Percentiles rank a stretch among this genome's conserved stretches.
These are phyloP conservation scores for Aviceda cuculoides DNA, from an alignment of 2,797 vertebrate genomes.

Conservation along the genomic window DNA sequence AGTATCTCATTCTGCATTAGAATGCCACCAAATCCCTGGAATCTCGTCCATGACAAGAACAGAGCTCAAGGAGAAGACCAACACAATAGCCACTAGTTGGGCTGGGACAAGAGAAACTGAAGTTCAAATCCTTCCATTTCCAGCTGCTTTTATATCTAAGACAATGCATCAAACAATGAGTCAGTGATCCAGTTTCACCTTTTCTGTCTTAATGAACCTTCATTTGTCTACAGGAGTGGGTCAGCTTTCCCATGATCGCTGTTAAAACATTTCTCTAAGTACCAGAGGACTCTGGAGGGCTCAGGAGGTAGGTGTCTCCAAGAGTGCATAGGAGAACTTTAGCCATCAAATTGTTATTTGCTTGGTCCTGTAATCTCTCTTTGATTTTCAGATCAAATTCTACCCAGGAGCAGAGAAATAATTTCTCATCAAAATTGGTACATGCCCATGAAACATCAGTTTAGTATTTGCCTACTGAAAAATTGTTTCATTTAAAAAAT, in stretches of 20 bases:
- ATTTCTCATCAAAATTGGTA: neutral
- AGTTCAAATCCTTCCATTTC: neutral
- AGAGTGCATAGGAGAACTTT: neutral
- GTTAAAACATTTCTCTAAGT: neutral
- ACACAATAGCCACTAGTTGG: neutral
- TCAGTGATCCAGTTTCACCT: neutral
- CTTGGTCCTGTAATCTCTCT: neutral
- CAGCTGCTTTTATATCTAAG: neutral
- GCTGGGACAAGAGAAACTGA: neutral
- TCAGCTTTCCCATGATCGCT: neutral
- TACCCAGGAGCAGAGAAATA: neutral
- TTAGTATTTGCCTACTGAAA: neutral
- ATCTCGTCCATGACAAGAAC: neutral
- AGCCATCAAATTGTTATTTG: neutral
- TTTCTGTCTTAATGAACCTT: neutral
- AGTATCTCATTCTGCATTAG: neutral
- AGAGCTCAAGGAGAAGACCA: neutral
- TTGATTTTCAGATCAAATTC: neutral
- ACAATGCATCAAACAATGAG: neutral
- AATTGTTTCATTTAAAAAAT: neutral
- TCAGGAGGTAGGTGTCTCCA: neutral
- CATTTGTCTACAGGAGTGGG: neutral
- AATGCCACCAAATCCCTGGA: neutral
- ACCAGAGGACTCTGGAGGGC: neutral
- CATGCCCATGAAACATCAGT: neutral